Evolutionary conservation across 2,797 vertebrate genomes (phyloP), one percentile per base, ranked within the genome.

Genomic region (Brachyalestes nurse): DNA sequence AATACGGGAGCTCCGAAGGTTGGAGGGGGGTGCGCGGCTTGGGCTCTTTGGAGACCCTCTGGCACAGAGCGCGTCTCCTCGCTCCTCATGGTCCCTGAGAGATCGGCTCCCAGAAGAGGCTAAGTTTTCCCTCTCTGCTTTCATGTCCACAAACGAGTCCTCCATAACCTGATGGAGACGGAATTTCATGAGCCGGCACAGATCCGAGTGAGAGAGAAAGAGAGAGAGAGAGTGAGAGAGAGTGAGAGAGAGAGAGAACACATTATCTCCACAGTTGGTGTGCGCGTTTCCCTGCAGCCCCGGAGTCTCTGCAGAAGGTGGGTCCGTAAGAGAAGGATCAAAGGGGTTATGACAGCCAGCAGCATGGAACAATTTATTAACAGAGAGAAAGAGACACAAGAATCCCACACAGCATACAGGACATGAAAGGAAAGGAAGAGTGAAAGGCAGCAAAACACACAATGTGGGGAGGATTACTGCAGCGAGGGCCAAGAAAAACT

Each of bases 251-350:
- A 51, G 10, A 51, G 49, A 51, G 21, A 72, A 12, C 61, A 72
- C 72, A 60, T 85, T 81, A 84, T 79, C 77, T 84, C 72, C 45
- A 78, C 13, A 42, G 61, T 64, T 64, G 60, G 60, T 28, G 57
- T 72, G 77, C 38, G 34, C 76, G 58, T 60, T 61, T 79, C 28
- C 79, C 80, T 34, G 45, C 78, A 47, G 82, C 34, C 40, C 62
- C 62, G 23, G 17, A 66, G 62, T 49, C 28, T 40, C 73, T 45
- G 66, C 80, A n/a, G 23, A 67, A 81, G 47, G 67, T 73, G 78
- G 49, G 65, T 55, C 21, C 34, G 72, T 25, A 72, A 66, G 75
- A 72, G 64, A 65, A 73, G 72, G 82, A 87, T 87, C 81, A 86
- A 85, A 87, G 81, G 74, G 60, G 57, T 78, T 49, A 78, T 71